A percentile compares a stretch with the other conserved stretches of the same genome.
Evolutionary conservation across 1,140 invertebrate species (phyloP).

Genomic region (Ips typographus): DNA sequence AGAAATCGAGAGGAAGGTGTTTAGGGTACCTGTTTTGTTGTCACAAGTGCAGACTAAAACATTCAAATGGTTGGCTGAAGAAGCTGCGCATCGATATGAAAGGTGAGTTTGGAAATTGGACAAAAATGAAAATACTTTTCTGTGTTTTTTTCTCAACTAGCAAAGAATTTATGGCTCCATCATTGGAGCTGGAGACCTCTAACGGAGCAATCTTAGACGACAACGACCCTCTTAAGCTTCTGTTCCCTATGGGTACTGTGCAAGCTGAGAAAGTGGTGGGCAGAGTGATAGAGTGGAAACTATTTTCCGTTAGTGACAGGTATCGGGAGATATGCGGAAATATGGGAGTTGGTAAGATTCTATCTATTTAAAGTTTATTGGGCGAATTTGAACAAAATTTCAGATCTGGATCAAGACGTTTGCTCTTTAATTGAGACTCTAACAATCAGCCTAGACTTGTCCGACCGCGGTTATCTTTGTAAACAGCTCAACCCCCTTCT

Average conservation of each 20-base stretch:
- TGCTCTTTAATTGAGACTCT: slow-evolving; percentile 57
- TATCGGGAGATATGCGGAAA: slow-evolving; percentile 66
- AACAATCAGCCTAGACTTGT: slow-evolving; percentile 58
- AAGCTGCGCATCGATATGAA: slow-evolving; percentile 69
- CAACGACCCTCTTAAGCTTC: slow-evolving; percentile 61
- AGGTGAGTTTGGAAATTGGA: slow-evolving; percentile 50
- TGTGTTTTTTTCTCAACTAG: slow-evolving; percentile 49
- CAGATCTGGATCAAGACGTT: slow-evolving; percentile 53
- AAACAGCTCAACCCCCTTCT: slow-evolving; percentile 59
- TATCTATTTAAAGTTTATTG: not conserved
- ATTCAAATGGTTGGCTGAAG: slow-evolving; percentile 69
- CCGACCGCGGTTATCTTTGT: slow-evolving; percentile 54
- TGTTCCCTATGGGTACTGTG: slow-evolving; percentile 55
- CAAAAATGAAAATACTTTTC: slow-evolving; percentile 6
- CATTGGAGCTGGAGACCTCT: slow-evolving; percentile 64
- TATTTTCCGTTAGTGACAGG: slow-evolving; percentile 61
- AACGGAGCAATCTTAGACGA: slow-evolving; percentile 68
- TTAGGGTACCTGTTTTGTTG: slow-evolving; percentile 63
- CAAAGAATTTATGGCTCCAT: slow-evolving; percentile 63
- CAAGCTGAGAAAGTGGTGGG: slow-evolving; percentile 57
- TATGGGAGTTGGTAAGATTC: slow-evolving; percentile 56
- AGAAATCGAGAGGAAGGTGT: slow-evolving; percentile 62
- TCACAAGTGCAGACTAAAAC: slow-evolving; percentile 60
- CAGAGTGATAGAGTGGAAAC: slow-evolving; percentile 63
- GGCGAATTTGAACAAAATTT: slow-evolving; percentile 16